Conservation (phyloP, 1,140 invertebrate species). For the Aculops lycopersici region DNA sequence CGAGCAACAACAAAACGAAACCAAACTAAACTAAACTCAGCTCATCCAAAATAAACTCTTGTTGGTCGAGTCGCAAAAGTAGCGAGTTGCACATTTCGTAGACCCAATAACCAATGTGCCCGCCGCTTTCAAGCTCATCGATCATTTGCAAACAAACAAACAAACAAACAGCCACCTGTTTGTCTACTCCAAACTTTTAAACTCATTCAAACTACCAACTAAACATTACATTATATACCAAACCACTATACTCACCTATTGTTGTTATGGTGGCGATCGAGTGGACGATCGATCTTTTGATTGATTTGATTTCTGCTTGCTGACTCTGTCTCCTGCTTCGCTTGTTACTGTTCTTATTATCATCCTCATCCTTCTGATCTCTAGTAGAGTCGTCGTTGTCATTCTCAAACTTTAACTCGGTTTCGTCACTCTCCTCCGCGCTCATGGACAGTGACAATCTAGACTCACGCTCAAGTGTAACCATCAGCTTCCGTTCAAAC, state of each 20-base stretch:
- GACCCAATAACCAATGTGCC: no score
- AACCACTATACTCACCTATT: neutral
- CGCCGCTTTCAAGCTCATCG: no score
- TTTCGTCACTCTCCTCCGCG: neutral
- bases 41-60: no score
- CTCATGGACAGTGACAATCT: conserved; percentile 5
- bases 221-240: no score
- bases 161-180: no score
- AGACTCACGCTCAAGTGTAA: conserved; percentile 11
- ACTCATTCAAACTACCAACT: no score
- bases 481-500: conserved; percentile 6
- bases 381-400: neutral
- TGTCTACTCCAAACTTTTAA: no score
- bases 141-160: no score
- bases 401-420: neutral
- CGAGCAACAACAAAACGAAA: no score
- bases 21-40: no score
- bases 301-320: neutral
- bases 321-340: neutral
- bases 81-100: no score
- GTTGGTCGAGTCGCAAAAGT: no score
- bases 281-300: neutral
- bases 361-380: neutral
- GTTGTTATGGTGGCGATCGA: neutral
- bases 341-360: neutral